Evolutionary conservation across 2,888 invertebrate species (phyloP), one percentile per base, ranked within the genome.

Genomic region (Stratiomys singularior): DNA sequence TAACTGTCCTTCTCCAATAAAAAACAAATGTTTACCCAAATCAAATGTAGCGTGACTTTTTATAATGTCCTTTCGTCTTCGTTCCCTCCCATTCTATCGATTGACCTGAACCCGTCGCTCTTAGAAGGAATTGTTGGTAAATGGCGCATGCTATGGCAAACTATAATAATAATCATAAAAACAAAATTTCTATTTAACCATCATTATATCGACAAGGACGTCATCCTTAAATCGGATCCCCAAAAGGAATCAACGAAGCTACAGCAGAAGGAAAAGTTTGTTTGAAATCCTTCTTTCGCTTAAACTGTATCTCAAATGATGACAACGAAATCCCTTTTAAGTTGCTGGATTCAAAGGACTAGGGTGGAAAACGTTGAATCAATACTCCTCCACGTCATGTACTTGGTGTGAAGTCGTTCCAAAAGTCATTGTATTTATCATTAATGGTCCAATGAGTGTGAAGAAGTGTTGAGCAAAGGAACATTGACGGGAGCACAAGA

Each of bases 161-260:
- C 52, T 52, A 52, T 52, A 52, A 13, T 52, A 4, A 60, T 60
- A 60, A 60, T 23, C 13, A 25, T 60, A 60, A 60, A 60, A 21
- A 60, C 23, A 25, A 60, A 23, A 60, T 60, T 60, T 60, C 58
- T 21, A 60, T 60, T 60, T 60, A 21, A 11, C 25, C 58, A 60
- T 60, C 11, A 60, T 60, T 60, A 60, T 60, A 18, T 52, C 52
- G 52, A 52, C 52, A n/a, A 18, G 7, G 15, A 9, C 52, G 15
- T 4, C 52, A 37, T 37, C 52, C 7, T 18, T 15, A 44, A 44
- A 37, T 37, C 9, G 15, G 7, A 9, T 52, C 3, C 52, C 15
- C 15, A 52, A 52, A n/a, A 3, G 18, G 52, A 52, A 52, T 52
- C 37, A 3, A 9, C 37, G 37, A 9, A 9, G 37, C n/a, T n/a